Evolutionary conservation across 2,888 invertebrate species (phyloP).

Genomic region (Lysandra coridon): DNA sequence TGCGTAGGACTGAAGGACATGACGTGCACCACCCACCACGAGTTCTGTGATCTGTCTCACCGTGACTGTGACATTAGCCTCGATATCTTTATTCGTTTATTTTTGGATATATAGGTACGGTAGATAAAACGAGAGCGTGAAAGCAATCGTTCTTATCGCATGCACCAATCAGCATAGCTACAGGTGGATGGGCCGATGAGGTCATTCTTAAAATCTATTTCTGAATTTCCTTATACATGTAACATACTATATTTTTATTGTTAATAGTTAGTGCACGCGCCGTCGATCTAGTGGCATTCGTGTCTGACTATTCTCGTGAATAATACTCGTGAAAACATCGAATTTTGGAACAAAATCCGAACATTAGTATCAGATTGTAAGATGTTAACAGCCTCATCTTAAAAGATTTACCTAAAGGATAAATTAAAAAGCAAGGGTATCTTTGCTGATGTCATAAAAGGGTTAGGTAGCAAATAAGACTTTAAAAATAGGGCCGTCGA

Average conservation of each 20-base stretch:
- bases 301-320: neutral
- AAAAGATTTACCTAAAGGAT: too few relatives aligned
- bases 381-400: too few relatives aligned
- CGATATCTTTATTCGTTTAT: slow-evolving; percentile 3
- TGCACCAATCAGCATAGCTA: neutral
- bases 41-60: slow-evolving; percentile 24
- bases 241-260: neutral
- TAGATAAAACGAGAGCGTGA: slow-evolving; percentile 7
- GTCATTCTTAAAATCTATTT: neutral
- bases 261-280: neutral
- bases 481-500: too few relatives aligned
- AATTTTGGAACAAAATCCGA: too few relatives aligned
- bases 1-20: slow-evolving; percentile 13
- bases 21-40: slow-evolving; percentile 26
- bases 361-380: neutral
- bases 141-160: neutral
- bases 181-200: slow-evolving; percentile 2
- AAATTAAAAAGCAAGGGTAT: too few relatives aligned
- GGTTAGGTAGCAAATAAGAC: too few relatives aligned
- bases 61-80: slow-evolving; percentile 8
- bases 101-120: neutral
- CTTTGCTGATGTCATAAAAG: too few relatives aligned
- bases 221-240: neutral
- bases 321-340: neutral
- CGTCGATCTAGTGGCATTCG: neutral